These are phyloP conservation scores for Tolypeutes matacus DNA, from an alignment of 2,797 vertebrate genomes.

Conservation along the genomic window DNA sequence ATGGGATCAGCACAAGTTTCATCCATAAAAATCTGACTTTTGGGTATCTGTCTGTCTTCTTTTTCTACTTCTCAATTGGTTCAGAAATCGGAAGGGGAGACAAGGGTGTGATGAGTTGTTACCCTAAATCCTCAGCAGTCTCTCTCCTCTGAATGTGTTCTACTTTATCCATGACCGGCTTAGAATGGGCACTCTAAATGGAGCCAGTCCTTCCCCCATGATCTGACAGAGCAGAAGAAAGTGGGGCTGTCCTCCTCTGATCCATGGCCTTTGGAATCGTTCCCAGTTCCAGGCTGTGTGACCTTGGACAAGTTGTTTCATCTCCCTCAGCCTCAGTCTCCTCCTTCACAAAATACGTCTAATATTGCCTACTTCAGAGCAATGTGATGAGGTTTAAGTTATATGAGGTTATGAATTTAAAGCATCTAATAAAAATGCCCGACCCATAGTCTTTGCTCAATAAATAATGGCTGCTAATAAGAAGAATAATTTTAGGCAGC, in stretches of 20 bases:
- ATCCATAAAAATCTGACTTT: conserved; percentile 10
- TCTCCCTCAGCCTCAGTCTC: neutral
- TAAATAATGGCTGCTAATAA: neutral
- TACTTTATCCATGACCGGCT: neutral
- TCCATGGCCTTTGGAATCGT: neutral
- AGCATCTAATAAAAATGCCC: neutral
- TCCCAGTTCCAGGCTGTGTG: neutral
- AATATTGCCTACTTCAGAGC: neutral
- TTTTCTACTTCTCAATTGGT: neutral
- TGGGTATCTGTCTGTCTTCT: neutral
- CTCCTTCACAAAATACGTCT: neutral
- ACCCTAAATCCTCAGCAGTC: neutral
- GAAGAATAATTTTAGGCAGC: neutral
- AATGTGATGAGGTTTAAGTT: neutral
- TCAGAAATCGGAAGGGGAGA: neutral
- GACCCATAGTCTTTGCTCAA: neutral
- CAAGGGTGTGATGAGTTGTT: neutral
- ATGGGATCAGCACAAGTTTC: neutral
- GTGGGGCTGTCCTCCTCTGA: neutral
- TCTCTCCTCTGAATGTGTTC: neutral
- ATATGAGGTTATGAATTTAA: neutral
- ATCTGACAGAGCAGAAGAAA: neutral
- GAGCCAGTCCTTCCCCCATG: neutral
- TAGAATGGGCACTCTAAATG: neutral
- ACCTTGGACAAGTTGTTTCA: neutral